Evolutionary conservation across 2,888 invertebrate genomes (phyloP).

Genomic region (Acrocera orbiculus): DNA sequence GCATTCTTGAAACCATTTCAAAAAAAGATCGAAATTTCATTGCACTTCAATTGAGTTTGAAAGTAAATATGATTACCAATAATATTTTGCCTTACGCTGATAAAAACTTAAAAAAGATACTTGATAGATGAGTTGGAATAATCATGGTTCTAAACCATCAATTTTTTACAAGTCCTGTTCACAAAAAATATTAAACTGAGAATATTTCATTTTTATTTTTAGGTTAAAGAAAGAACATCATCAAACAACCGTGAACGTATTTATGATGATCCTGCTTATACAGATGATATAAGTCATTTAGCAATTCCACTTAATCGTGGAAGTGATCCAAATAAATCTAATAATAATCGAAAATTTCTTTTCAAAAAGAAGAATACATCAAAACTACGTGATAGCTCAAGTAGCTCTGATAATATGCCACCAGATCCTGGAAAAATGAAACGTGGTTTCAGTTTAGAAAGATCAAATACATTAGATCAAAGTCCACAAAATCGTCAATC

Average conservation of each 20-base stretch:
- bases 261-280: conserved; percentile 31
- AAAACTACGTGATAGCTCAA: conserved; percentile 9
- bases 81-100: no score
- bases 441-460: conserved; percentile 25
- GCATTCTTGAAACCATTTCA: no score
- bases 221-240: conserved; percentile 27
- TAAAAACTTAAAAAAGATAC: no score
- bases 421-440: conserved; percentile 14
- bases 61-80: no score
- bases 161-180: no score
- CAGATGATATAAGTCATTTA: conserved; percentile 30
- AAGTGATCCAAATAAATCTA: conserved; percentile 17
- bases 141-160: no score
- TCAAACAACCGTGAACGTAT: conserved; percentile 28
- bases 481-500: conserved; percentile 14
- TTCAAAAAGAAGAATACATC: conserved; percentile 4
- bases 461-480: conserved; percentile 17
- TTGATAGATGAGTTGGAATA: no score
- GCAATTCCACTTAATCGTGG: conserved; percentile 26
- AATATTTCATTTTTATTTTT: conserved; percentile 2
- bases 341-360: conserved; percentile 10
- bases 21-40: no score
- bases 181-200: no score
- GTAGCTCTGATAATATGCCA: conserved; percentile 21
- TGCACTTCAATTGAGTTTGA: no score